Conservation (phyloP, 2,888 invertebrate species). For the Heliconius ethilla region DNA sequence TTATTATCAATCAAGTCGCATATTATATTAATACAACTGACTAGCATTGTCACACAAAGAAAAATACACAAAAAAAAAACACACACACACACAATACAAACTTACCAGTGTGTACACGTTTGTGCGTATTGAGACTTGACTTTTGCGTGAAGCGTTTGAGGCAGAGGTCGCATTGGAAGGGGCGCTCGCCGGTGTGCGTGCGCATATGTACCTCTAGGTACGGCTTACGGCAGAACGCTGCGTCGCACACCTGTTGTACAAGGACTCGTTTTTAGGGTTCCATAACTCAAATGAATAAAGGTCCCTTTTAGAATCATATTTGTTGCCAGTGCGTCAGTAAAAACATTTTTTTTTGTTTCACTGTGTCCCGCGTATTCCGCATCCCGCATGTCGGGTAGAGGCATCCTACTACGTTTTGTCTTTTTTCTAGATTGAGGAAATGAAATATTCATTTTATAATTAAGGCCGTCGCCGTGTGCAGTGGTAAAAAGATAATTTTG, state of each 20-base stretch:
- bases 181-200: constrained; percentile 89
- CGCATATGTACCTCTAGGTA: constrained; percentile 91
- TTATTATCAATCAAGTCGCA: neutral
- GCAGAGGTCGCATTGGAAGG: constrained; percentile 88
- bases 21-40: neutral
- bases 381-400: too few species aligned
- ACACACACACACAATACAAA: constrained; percentile 41
- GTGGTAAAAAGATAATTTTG: too few species aligned
- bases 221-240: constrained; percentile 90
- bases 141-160: constrained; percentile 90
- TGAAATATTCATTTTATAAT: too few species aligned
- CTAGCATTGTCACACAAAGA: constrained; percentile 5
- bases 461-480: too few species aligned
- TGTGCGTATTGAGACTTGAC: constrained; percentile 90
- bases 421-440: too few species aligned
- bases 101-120: constrained; percentile 87
- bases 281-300: too few species aligned
- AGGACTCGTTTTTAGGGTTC: neutral
- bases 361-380: too few species aligned
- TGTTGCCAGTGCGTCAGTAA: neutral
- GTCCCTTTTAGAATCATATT: too few species aligned
- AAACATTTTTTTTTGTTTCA: neutral
- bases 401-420: too few species aligned
- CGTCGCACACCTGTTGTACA: constrained; percentile 83
- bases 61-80: neutral